Conservation (phyloP, 2,113 vertebrate genomes). For the Periophthalmus modestus region DNA sequence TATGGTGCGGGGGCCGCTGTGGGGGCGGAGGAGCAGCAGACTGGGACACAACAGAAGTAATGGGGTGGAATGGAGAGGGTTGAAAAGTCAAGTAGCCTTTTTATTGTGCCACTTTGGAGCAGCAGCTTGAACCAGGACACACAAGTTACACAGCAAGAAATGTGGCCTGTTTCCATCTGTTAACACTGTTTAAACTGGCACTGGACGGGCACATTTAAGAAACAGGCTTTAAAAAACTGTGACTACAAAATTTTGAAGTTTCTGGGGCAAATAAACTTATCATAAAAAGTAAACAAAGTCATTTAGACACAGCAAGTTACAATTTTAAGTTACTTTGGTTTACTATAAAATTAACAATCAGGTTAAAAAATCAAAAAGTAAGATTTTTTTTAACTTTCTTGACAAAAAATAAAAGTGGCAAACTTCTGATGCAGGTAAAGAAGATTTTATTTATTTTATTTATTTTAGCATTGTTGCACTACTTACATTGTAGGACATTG, state of each 20-base stretch:
- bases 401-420: too few relatives aligned
- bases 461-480: too few relatives aligned
- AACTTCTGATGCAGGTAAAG: too few relatives aligned
- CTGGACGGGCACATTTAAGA: background rate
- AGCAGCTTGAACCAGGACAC: conserved; percentile 11
- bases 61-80: conserved; percentile 76
- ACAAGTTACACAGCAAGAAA: background rate
- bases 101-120: conserved; percentile 46
- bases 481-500: too few relatives aligned
- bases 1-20: conserved; percentile 23
- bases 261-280: too few relatives aligned
- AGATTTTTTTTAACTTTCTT: too few relatives aligned
- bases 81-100: conserved; percentile 79
- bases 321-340: too few relatives aligned
- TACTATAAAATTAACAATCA: too few relatives aligned
- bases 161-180: background rate
- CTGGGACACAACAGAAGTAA: conserved; percentile 61
- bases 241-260: background rate
- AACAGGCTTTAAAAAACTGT: background rate
- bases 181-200: background rate
- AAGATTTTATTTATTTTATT: too few relatives aligned
- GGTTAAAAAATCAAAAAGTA: too few relatives aligned
- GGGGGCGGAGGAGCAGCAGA: conserved; percentile 12
- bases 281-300: too few relatives aligned
- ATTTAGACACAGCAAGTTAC: too few relatives aligned